These are phyloP conservation scores for Cynodonichthys magdalenae DNA, from an alignment of 2,797 vertebrate genomes.

Conservation along the genomic window DNA sequence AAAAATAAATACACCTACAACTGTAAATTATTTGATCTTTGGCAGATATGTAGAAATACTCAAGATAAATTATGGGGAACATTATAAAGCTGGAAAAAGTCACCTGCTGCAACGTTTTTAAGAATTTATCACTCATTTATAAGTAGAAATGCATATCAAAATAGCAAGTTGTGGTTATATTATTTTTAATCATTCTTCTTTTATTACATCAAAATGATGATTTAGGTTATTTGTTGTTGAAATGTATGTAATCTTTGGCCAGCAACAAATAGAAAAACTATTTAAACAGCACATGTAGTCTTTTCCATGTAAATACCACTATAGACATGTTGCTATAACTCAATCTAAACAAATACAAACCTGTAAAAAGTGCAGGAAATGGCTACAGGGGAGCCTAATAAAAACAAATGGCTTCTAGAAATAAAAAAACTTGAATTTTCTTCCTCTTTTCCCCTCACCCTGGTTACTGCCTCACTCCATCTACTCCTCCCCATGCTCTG, in stretches of 20 bases:
- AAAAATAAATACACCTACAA: not conserved
- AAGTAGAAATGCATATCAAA: not conserved
- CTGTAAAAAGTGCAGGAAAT: conserved; percentile 55
- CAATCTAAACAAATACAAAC: conserved; percentile 53
- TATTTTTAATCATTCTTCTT: not conserved
- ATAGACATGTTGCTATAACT: conserved; percentile 20
- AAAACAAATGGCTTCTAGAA: conserved; percentile 72
- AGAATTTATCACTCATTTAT: conserved; percentile 15
- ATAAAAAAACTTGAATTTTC: conserved; percentile 55
- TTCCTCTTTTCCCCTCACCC: conserved; percentile 35
- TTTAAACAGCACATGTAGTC: conserved; percentile 29
- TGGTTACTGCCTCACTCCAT: conserved; percentile 51
- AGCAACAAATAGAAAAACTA: not conserved
- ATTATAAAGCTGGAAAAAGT: conserved; percentile 11
- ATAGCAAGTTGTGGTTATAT: not conserved
- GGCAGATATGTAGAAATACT: not conserved
- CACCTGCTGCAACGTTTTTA: not conserved
- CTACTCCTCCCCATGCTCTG: conserved; percentile 60
- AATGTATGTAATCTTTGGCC: not conserved
- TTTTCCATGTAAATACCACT: conserved; percentile 36
- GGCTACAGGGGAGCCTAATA: conserved; percentile 50
- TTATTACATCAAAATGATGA: too few species aligned
- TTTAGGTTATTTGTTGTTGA: not conserved
- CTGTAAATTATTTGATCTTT: too few species aligned
- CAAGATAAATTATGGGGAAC: conserved; percentile 9